phyloP scores from a whole-genome alignment of 1,140 invertebrate species.

The Trachymyrmex septentrionalis region DNA sequence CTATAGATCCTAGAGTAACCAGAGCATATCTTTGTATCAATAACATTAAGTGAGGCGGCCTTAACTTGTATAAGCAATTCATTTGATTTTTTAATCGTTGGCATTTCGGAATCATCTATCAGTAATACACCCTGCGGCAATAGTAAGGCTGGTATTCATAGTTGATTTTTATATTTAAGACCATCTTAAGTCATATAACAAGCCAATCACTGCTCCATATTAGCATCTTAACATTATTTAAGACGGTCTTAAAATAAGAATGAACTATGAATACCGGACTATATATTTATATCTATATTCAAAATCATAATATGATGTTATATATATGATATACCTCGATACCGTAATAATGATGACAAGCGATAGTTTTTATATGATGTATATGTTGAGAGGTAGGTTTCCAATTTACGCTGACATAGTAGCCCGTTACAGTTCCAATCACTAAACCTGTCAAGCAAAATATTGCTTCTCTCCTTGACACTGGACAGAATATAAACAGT shows the following conservation, averaged over 20 bases:
- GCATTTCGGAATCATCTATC: constrained; percentile 88
- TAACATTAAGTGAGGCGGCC: constrained; percentile 88
- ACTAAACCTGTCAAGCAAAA: constrained; percentile 86
- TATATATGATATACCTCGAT: constrained; percentile 84
- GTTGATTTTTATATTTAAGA: too few species aligned
- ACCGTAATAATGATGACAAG: constrained; percentile 87
- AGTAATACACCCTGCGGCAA: constrained; percentile 85
- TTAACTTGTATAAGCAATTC: constrained; percentile 90
- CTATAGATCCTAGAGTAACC: constrained; percentile 89
- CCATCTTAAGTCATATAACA: too few species aligned
- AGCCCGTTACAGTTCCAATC: constrained; percentile 86
- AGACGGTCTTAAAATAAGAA: too few species aligned
- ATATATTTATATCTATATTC: constrained; percentile 12
- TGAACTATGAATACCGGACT: too few species aligned
- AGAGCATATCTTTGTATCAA: constrained; percentile 89
- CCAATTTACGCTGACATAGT: constrained; percentile 83
- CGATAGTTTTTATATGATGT: constrained; percentile 87
- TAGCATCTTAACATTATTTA: too few species aligned
- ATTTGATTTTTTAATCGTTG: constrained; percentile 87
- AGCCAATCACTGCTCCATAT: too few species aligned
- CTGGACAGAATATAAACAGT: constrained; percentile 76
- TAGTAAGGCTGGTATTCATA: not conserved
- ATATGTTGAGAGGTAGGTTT: constrained; percentile 79
- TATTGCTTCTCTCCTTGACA: constrained; percentile 85
- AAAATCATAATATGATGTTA: constrained; percentile 15